Evolutionary conservation across 2,797 vertebrate genomes (phyloP), one percentile per base, ranked within the genome.

Genomic region (Staurois parvus): DNA sequence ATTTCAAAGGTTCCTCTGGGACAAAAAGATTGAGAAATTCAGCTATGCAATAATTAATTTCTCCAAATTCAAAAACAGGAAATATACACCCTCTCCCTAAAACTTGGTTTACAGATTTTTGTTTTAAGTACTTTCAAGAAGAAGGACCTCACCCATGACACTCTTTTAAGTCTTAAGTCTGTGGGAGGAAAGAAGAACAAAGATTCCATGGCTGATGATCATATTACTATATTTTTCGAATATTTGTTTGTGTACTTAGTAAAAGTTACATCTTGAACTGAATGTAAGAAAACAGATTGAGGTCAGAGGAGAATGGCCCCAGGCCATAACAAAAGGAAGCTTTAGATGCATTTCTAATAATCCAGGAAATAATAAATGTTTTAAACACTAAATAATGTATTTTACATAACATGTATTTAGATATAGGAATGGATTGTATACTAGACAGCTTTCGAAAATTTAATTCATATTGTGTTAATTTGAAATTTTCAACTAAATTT

Each of bases 141-240:
- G 21, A 59, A 3, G 17, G 7, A 59, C 52, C 52, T 59, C 6
- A 59, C 52, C 52, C 52, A 59, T 59, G 52, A 24, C 52, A 59
- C 52, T 59, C 52, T 59, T 81, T 81, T 26, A 81, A 72, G 79
- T 72, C 29, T 81, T 19, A 72, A 62, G 69, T 72, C 42, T 80
- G 79, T 81, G 79, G 79, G 69, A 81, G 79, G 79, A 81, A 81
- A 73, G 79, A 34, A 64, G 56, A 81, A 73, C 68, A 81, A 72
- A 62, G 69, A 81, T 64, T 81, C 69, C 52, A 69, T 73, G 69
- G 69, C 48, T 81, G 79, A 40, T 81, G 32, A 81, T 81, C 32
- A 34, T 29, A 68, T 6, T 62, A 62, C 12, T 66, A 40, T 81
- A 81, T 81, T 81, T 81, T 72, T 81, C 73, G 79, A 81, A 81